Percentiles rank a stretch among this genome's conserved stretches.
phyloP scores from a whole-genome alignment of 1,140 invertebrate genomes.

The Rhizoglyphus robini region DNA sequence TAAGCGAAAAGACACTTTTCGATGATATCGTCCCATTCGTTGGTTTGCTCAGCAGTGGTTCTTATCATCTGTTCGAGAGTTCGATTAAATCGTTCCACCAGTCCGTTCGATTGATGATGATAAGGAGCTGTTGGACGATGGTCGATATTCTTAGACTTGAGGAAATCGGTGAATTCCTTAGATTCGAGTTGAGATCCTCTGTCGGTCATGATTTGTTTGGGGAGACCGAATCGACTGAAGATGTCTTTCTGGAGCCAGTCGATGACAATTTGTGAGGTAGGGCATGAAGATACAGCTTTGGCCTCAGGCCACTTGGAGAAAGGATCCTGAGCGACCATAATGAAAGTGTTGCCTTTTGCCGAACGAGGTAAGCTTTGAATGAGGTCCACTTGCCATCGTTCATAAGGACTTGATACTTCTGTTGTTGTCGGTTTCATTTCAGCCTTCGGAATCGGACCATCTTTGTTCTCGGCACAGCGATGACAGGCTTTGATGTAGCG shows the following conservation, averaged over 20 bases:
- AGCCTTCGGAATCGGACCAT: background rate
- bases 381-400: background rate
- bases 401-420: background rate
- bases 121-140: background rate
- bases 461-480: background rate
- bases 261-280: too few species aligned
- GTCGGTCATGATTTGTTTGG: too few species aligned
- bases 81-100: too few species aligned
- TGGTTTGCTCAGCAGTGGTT: too few species aligned
- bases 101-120: background rate
- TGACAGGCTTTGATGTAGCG: background rate
- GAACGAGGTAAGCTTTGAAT: background rate
- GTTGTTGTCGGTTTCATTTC: background rate
- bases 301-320: too few species aligned
- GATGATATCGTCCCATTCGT: too few species aligned
- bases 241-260: too few species aligned
- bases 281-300: too few species aligned
- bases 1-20: too few species aligned
- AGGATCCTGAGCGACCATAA: background rate
- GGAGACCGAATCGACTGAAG: too few species aligned
- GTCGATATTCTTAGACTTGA: background rate
- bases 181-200: background rate
- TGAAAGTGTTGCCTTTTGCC: background rate
- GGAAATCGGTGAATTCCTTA: background rate
- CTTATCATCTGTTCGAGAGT: too few species aligned